Evolutionary conservation across 2,888 invertebrate genomes (phyloP).

Genomic region (Eristalis tenax): DNA sequence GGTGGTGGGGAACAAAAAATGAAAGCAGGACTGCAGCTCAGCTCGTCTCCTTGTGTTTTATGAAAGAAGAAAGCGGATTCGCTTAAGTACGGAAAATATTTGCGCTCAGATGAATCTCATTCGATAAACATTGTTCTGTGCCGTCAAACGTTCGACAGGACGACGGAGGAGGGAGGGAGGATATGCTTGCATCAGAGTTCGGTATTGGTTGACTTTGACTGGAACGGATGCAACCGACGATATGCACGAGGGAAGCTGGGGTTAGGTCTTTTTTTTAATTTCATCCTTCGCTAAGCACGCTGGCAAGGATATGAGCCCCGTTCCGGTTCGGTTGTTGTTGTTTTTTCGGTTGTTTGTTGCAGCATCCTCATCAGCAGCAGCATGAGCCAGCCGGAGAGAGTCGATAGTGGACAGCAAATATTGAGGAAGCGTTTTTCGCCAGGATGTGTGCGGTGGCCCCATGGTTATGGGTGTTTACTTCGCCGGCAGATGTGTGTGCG

Average conservation of each 20-base stretch:
- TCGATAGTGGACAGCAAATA: constrained; percentile 64
- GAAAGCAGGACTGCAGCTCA: constrained; percentile 36
- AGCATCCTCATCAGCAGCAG: constrained; percentile 2
- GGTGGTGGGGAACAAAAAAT: neutral
- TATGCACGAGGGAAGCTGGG: constrained; percentile 23
- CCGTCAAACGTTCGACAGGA: constrained; percentile 68
- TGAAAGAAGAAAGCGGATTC: constrained; percentile 64
- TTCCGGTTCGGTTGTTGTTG: constrained; percentile 13
- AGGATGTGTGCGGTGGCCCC: constrained; percentile 40
- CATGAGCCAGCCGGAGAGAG: neutral
- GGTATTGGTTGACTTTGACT: constrained; percentile 33
- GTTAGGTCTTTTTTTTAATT: constrained; percentile 49
- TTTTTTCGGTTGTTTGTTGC: neutral
- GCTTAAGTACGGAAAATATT: constrained; percentile 66
- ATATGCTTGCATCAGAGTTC: constrained; percentile 28
- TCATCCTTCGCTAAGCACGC: constrained; percentile 53
- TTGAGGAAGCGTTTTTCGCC: constrained; percentile 28
- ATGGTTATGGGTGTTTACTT: constrained; percentile 64
- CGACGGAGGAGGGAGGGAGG: constrained; percentile 14
- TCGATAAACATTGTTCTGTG: constrained; percentile 69
- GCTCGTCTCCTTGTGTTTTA: constrained; percentile 10
- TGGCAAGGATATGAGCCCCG: constrained; percentile 6
- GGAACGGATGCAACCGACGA: constrained; percentile 18
- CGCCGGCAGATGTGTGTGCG: neutral
- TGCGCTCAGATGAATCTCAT: constrained; percentile 63